Base-by-base conservation (phyloP, 92 coral and sea anemone species). In the Porites cylindrica region DNA sequence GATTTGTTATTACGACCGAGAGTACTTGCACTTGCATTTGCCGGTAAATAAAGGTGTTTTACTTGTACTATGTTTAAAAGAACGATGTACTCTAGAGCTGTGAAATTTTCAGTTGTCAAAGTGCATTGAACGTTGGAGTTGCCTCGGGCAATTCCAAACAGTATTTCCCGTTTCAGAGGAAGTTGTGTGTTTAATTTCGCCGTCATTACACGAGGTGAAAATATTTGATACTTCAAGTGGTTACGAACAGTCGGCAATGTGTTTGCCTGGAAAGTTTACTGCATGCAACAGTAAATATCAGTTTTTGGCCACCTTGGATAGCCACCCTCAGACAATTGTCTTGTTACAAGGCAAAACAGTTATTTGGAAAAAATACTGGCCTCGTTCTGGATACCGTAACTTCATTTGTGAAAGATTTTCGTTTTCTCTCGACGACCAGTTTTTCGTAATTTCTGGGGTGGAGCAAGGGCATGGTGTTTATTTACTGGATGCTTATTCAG, bases 91-190 rank as follows among this genome's bases (percentile, higher is more conserved):
- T 72, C 72, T 67, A 4, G 80, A 83, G 69, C 62, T 83, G 71
- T 83, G 87, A 81, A 74, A 83, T 67, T 72, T 74, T 19, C 53
- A 53, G 51, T 69, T 82, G 38, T 50, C 87, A 3, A 3, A 70
- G 32, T 24, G 79, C n/a, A 51, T 82, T 17, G 26, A 12, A 7
- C 0, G 21, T 13, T 71, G 76, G 65, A 17, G 60, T 20, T 21
- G 56, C 1, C 11, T 38, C 32, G 32, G 10, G 61, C 9, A 16
- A 18, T 77, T 16, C 60, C 5, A 32, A 7, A 72, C 5, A 47
- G 13, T 70, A 62, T 53, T 54, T 1, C 51, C 62, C 17, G 59
- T 83, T 23, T 83, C 87, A 38, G 71, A 62, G 2, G 72, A 72
- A 38, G 19, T 18, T 5, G 69, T 83, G 26, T 80, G 53, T 11